These are phyloP conservation scores for Oscheius onirici DNA, from an alignment of 2,888 invertebrate genomes.

Conservation along the genomic window DNA sequence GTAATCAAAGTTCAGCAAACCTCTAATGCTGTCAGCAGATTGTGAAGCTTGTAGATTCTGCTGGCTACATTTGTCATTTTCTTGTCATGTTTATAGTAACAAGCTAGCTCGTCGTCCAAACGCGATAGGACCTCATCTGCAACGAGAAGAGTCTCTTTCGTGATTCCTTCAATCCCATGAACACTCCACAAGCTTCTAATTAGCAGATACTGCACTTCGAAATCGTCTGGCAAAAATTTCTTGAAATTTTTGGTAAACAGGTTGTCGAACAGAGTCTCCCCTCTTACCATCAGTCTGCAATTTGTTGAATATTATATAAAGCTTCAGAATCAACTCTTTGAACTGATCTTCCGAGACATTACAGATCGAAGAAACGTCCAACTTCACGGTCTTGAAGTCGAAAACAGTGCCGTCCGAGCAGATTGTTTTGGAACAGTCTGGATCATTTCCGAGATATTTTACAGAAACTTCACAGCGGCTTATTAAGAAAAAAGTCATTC, in stretches of 20 bases:
- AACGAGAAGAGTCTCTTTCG: not conserved
- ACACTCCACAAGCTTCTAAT: not conserved
- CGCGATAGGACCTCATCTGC: not conserved
- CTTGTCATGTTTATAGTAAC: constrained; percentile 8
- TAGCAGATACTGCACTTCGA: constrained; percentile 17
- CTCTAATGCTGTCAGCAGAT: constrained; percentile 13
- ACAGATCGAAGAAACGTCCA: not conserved
- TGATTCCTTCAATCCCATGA: not conserved
- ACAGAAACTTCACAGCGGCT: not conserved
- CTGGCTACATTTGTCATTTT: not conserved
- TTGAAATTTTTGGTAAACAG: not conserved
- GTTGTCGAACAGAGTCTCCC: constrained; percentile 2
- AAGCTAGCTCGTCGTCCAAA: constrained; percentile 1
- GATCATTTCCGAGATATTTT: not conserved
- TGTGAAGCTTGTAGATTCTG: constrained; percentile 13
- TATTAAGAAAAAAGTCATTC: not conserved
- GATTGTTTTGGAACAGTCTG: not conserved
- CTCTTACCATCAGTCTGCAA: not conserved
- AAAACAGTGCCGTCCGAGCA: not conserved
- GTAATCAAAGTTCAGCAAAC: not conserved
- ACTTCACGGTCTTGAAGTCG: not conserved
- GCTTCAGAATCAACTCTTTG: not conserved
- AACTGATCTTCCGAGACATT: not conserved
- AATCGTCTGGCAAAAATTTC: constrained; percentile 8
- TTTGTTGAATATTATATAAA: not conserved